Conservation (phyloP, 2,797 vertebrate species). For the Arrhamphus sclerolepis region DNA sequence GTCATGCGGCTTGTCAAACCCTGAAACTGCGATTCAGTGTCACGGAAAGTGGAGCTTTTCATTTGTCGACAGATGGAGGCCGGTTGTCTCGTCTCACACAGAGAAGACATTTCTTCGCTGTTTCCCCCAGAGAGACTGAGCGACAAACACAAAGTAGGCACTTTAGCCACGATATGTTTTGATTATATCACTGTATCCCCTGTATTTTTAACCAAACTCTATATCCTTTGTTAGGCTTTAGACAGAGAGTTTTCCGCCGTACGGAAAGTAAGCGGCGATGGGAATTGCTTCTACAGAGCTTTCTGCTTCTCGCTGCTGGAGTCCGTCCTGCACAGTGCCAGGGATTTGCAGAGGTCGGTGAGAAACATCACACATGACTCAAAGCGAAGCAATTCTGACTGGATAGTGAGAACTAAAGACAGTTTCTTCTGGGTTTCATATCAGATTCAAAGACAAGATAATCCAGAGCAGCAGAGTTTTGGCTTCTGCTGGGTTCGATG, state of each 20-base stretch:
- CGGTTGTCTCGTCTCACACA: constrained; percentile 74
- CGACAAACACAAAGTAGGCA: constrained; percentile 80
- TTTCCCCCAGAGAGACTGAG: constrained; percentile 71
- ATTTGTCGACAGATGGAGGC: constrained; percentile 66
- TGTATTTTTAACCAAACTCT: background rate
- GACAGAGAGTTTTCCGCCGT: constrained; percentile 79
- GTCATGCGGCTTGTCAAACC: background rate
- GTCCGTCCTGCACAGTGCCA: constrained; percentile 73
- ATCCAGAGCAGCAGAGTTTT: constrained; percentile 67
- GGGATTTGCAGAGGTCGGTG: constrained; percentile 81
- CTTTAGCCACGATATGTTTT: too few species aligned
- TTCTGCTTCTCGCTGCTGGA: constrained; percentile 85
- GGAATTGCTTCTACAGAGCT: constrained; percentile 90
- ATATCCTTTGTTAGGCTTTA: constrained; percentile 79
- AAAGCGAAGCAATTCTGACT: too few species aligned
- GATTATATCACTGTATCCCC: background rate
- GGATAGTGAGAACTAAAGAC: background rate
- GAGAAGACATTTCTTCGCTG: constrained; percentile 79
- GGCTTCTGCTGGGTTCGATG: constrained; percentile 74
- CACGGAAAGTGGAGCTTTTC: background rate
- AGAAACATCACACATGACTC: background rate
- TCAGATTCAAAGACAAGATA: constrained; percentile 77
- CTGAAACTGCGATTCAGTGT: background rate
- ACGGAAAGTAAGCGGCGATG: constrained; percentile 85
- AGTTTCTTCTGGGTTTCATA: constrained; percentile 13